Evolutionary conservation across 2,888 invertebrate species (phyloP).

Genomic region (Drosophila eohydei): DNA sequence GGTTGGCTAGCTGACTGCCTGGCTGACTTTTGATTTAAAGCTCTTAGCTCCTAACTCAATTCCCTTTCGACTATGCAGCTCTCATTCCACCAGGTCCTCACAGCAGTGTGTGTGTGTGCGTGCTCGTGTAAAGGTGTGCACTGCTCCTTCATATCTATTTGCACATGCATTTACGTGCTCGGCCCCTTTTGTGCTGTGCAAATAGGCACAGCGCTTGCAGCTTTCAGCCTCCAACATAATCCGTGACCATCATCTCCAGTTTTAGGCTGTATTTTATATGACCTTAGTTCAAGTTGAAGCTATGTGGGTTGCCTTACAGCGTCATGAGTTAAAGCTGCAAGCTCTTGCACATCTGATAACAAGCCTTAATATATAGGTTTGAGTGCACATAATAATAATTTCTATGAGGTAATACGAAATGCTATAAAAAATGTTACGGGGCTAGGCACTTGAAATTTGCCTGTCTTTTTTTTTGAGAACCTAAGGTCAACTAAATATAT

Average conservation of each 20-base stretch:
- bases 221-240: constrained; percentile 30
- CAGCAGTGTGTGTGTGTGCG: constrained; percentile 8
- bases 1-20: constrained; percentile 18
- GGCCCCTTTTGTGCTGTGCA: constrained; percentile 53
- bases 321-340: constrained; percentile 21
- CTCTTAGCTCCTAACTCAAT: constrained; percentile 72
- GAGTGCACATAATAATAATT: too few species aligned
- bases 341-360: constrained; percentile 26
- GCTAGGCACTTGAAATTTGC: too few species aligned
- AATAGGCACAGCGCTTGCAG: constrained; percentile 63
- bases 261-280: constrained; percentile 32
- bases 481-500: too few species aligned
- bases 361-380: too few species aligned
- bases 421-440: too few species aligned
- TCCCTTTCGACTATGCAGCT: constrained; percentile 65
- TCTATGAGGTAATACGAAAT: too few species aligned
- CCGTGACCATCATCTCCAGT: constrained; percentile 55
- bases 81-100: constrained; percentile 59
- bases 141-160: constrained; percentile 48
- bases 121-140: constrained; percentile 12
- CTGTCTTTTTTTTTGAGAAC: too few species aligned
- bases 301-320: constrained; percentile 36
- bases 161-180: constrained; percentile 69
- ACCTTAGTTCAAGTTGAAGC: constrained; percentile 54
- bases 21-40: constrained; percentile 77